phyloP scores from a whole-genome alignment of 2,113 vertebrate genomes.

The Megatriorchis doriae region DNA sequence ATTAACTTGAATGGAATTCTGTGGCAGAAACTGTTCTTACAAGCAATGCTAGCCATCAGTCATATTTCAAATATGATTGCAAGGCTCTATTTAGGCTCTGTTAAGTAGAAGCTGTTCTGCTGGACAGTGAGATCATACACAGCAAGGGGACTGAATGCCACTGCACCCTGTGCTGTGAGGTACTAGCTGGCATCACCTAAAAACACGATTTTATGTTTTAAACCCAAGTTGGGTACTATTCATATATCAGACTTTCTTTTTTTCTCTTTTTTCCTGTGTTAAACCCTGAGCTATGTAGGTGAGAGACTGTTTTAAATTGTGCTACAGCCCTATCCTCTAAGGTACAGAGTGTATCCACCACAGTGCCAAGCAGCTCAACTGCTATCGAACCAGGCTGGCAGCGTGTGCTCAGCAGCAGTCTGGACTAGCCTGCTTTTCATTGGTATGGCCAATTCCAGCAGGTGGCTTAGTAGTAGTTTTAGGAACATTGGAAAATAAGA shows the following conservation, averaged over 20 bases:
- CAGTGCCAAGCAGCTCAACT: neutral
- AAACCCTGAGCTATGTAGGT: neutral
- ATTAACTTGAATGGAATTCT: neutral
- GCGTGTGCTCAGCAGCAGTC: neutral
- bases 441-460: neutral
- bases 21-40: neutral
- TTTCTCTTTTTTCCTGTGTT: neutral
- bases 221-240: neutral
- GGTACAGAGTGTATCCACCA: neutral
- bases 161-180: neutral
- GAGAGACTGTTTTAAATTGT: neutral
- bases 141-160: neutral
- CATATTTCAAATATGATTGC: neutral
- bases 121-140: neutral
- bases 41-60: neutral
- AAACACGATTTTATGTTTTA: neutral
- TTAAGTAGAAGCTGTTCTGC: neutral
- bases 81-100: neutral
- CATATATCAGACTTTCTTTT: neutral
- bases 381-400: neutral
- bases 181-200: neutral
- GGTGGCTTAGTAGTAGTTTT: neutral
- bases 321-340: neutral
- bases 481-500: neutral
- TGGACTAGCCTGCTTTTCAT: neutral